Evolutionary conservation across 1,140 invertebrate species (phyloP).

Genomic region (Dysdera silvatica): DNA sequence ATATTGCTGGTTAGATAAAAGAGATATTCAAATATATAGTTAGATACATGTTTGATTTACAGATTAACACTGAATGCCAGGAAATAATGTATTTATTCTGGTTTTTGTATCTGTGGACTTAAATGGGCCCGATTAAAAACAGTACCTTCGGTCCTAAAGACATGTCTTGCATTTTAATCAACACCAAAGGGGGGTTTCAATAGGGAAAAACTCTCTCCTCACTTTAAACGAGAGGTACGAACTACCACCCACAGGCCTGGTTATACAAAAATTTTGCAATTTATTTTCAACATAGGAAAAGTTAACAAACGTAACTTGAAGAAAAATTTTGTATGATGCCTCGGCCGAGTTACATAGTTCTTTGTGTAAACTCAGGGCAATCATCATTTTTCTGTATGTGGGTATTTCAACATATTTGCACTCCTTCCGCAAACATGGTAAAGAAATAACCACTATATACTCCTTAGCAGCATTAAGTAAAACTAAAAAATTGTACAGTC

Average conservation of each 20-base stretch:
- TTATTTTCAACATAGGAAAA: background rate
- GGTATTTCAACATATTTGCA: constrained; percentile 1
- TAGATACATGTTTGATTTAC: too few species aligned
- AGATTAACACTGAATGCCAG: too few species aligned
- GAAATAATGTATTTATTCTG: too few species aligned
- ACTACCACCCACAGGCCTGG: background rate
- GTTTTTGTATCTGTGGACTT: too few species aligned
- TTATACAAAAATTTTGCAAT: background rate
- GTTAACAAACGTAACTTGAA: background rate
- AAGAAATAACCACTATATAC: too few species aligned
- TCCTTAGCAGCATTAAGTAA: too few species aligned
- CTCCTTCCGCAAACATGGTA: background rate
- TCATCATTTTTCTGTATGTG: constrained; percentile 16
- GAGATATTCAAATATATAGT: too few species aligned
- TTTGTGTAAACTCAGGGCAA: constrained; percentile 9
- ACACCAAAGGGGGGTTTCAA: background rate
- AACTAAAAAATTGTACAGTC: too few species aligned
- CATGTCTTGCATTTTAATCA: too few species aligned
- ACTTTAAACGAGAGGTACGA: background rate
- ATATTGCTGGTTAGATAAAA: too few species aligned
- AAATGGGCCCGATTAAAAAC: too few species aligned
- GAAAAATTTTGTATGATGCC: constrained; percentile 9
- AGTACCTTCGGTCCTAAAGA: background rate
- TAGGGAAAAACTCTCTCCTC: background rate
- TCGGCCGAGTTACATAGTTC: constrained; percentile 16